phyloP scores from a whole-genome alignment of 2,888 invertebrate species.

The Sepiola atlantica region DNA sequence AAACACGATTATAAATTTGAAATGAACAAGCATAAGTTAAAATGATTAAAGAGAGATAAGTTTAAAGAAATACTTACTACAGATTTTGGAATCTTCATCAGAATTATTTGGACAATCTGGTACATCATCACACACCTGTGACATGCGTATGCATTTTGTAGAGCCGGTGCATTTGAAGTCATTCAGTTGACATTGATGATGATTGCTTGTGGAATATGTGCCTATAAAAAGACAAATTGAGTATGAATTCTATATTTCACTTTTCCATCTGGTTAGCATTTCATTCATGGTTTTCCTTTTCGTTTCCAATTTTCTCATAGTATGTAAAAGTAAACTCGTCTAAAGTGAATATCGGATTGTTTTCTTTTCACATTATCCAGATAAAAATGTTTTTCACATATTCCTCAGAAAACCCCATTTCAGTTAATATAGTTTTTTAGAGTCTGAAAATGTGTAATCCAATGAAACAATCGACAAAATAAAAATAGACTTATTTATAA shows the following conservation, averaged over 20 bases:
- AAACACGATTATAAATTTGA: background rate
- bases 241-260: background rate
- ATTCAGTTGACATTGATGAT: slow-evolving; percentile 34
- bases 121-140: slow-evolving; percentile 84
- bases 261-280: background rate
- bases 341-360: no score
- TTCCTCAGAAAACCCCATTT: no score
- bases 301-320: no score
- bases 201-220: background rate
- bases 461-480: no score
- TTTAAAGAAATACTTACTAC: slow-evolving; percentile 45
- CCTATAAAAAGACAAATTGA: background rate
- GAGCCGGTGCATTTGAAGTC: slow-evolving; percentile 49
- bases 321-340: no score
- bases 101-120: slow-evolving; percentile 83
- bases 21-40: background rate
- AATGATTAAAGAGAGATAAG: background rate
- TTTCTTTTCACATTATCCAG: no score
- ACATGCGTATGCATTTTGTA: slow-evolving; percentile 52
- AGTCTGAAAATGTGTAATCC: no score
- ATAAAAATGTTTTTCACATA: no score
- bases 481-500: no score
- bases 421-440: no score
- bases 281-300: background rate
- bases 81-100: slow-evolving; percentile 50